Base-by-base conservation (phyloP, 1,140 invertebrate genomes). In the Drosophila aff. region DNA sequence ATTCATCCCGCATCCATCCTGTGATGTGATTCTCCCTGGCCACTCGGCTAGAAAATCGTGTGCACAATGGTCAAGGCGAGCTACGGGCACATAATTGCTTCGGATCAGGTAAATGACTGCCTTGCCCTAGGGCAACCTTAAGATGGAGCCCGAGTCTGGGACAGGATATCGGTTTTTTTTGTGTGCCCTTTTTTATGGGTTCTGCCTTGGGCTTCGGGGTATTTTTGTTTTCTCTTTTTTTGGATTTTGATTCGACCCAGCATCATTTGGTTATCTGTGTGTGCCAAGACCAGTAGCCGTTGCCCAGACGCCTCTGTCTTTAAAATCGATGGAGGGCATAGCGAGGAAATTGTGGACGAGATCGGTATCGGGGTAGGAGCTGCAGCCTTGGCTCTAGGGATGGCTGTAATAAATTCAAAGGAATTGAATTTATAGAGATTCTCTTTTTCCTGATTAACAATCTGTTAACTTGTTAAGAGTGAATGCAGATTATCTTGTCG, bases 91-190 rank as follows among this genome's bases (percentile, higher is more conserved):
- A 85, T 86, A 86, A 86, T 87, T 86, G 76, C 82, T 86, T 82
- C 47, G 66, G 76, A 82, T 79, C 83, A 86, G 84, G 83, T 82
- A 85, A 86, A 83, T 86, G 82, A 86, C 74, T 79, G 71, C 60
- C 71, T 53, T 72, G 75, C 82, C 82, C 82, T 86, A 77, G 76
- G 82, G 78, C 80, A 78, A 82, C 62, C 40, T 63, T 49, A 60
- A 64, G 63, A 71, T 85, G 68, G 82, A 64, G 64, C 44, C 49
- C 59, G 73, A 50, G 49, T 28, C 41, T 49, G 53, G 60, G 55
- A 82, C 82, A 86, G 82, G 82, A 86, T 86, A 86, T 86, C 83
- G 77, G 31, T 73, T 79, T 50, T 79, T 50, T 43, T 18, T 81
- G 41, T 49, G 38, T 59, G 74, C 26, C 40, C 28, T 67, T 71